These are phyloP conservation scores for Oreochromis mossambicus DNA, from an alignment of 2,797 vertebrate genomes.

Conservation along the genomic window DNA sequence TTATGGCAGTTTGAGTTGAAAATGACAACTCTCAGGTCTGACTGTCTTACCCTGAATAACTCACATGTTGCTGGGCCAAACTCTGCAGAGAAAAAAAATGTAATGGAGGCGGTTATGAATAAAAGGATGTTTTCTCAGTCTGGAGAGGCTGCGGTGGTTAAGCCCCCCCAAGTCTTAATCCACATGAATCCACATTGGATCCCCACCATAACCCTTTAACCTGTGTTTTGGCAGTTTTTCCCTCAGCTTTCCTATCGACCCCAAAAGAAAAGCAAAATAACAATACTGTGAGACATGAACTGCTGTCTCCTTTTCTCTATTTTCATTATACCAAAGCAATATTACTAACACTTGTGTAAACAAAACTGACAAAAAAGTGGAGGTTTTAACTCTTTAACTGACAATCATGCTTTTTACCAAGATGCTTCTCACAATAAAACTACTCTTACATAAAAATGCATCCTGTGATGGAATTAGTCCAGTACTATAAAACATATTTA, in stretches of 20 bases:
- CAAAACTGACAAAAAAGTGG: neutral
- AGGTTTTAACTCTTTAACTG: neutral
- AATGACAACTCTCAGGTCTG: neutral
- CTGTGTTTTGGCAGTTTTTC: slow-evolving; percentile 14
- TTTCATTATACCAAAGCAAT: neutral
- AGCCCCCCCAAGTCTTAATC: slow-evolving; percentile 2
- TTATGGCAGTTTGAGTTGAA: neutral
- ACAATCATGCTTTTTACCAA: neutral
- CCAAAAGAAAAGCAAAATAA: neutral
- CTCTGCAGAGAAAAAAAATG: neutral
- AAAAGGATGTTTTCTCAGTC: slow-evolving; percentile 46
- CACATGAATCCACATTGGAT: slow-evolving; percentile 33
- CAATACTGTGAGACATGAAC: neutral
- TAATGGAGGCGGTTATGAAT: slow-evolving; percentile 10
- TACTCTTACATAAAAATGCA: slow-evolving; percentile 14
- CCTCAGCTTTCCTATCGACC: neutral
- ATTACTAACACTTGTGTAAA: neutral
- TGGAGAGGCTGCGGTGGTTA: slow-evolving; percentile 22
- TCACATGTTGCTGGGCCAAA: neutral
- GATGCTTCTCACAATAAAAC: neutral
- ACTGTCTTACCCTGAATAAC: neutral
- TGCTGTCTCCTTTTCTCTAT: neutral
- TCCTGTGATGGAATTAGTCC: neutral
- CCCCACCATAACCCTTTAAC: slow-evolving; percentile 37
- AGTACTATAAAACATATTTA: slow-evolving; percentile 37